phyloP scores from a whole-genome alignment of 2,888 invertebrate genomes.

The Phytoseiulus persimilis region DNA sequence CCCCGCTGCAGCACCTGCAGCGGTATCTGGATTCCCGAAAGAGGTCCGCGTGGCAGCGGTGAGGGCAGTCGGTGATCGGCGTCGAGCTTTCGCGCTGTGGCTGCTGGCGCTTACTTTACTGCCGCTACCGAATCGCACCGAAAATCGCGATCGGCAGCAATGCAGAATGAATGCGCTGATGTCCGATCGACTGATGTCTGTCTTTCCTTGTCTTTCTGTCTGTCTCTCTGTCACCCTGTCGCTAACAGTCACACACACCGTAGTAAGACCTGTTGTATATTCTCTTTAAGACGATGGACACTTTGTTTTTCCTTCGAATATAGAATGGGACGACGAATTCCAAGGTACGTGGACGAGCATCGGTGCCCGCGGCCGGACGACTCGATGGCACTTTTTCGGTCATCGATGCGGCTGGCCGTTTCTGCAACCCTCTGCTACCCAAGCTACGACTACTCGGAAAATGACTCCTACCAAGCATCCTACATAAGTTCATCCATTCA shows the following conservation, averaged over 20 bases:
- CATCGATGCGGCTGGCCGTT: neutral
- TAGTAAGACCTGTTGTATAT: slow-evolving; percentile 34
- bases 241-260: neutral
- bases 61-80: too few relatives aligned
- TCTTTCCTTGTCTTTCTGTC: neutral
- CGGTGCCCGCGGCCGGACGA: neutral
- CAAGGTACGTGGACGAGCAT: slow-evolving; percentile 69
- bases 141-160: too few relatives aligned
- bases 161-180: too few relatives aligned
- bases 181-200: neutral
- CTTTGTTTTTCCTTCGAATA: slow-evolving; percentile 93
- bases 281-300: slow-evolving; percentile 67
- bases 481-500: neutral
- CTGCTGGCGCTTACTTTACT: too few relatives aligned
- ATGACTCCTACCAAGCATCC: slow-evolving; percentile 5
- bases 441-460: neutral
- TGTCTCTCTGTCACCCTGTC: neutral
- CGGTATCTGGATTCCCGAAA: too few relatives aligned
- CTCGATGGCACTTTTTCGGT: slow-evolving; percentile 39
- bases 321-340: slow-evolving; percentile 99
- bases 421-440: neutral
- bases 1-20: too few relatives aligned
- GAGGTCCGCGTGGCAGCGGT: too few relatives aligned
- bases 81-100: too few relatives aligned
- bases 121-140: too few relatives aligned